Conservation (phyloP, 1,140 invertebrate genomes). For the Drosophila ironensis region DNA sequence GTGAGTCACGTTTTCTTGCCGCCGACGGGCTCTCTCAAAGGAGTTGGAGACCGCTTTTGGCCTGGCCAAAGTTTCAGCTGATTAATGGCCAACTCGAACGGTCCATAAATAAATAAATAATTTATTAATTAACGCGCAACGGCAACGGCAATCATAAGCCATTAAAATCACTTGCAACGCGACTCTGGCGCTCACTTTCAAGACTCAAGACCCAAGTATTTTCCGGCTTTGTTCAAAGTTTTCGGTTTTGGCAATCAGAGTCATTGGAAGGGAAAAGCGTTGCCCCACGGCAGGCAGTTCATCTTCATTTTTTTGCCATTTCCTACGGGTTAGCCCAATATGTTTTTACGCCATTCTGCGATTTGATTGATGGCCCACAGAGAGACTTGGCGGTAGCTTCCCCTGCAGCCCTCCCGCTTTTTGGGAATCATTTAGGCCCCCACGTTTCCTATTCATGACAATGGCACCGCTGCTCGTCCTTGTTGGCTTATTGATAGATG, state of each 20-base stretch:
- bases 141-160: constrained; percentile 34
- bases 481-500: constrained; percentile 4
- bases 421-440: constrained; percentile 48
- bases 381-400: constrained; percentile 23
- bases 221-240: constrained; percentile 5
- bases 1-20: constrained; percentile 77
- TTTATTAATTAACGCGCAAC: constrained; percentile 76
- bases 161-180: constrained; percentile 44
- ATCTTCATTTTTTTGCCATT: constrained; percentile 71
- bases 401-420: constrained; percentile 1
- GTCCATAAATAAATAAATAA: constrained; percentile 74
- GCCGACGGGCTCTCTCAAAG: constrained; percentile 63
- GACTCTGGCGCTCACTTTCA: constrained; percentile 12
- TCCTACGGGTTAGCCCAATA: constrained; percentile 43
- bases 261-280: not conserved
- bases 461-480: constrained; percentile 47
- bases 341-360: constrained; percentile 31
- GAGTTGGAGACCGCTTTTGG: constrained; percentile 65
- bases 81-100: constrained; percentile 70
- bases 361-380: constrained; percentile 62
- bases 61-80: constrained; percentile 45
- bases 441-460: constrained; percentile 51
- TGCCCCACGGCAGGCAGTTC: constrained; percentile 43
- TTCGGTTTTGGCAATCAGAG: constrained; percentile 2
- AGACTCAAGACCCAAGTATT: too few relatives aligned